These are phyloP conservation scores for Spodoptera picta DNA, from an alignment of 2,888 invertebrate species.

Conservation along the genomic window DNA sequence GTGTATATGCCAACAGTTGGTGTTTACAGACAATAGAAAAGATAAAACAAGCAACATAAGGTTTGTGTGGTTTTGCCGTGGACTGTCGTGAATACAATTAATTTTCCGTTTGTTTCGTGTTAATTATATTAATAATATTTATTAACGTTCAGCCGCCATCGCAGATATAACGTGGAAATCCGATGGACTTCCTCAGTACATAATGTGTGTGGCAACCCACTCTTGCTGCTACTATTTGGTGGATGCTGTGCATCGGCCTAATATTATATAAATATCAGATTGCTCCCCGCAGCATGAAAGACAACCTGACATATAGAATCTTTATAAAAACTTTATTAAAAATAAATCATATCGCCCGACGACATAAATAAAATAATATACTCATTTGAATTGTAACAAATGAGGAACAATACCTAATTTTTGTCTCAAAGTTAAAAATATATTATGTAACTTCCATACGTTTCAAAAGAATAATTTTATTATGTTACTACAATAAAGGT, in stretches of 20 bases:
- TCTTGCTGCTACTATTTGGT: background rate
- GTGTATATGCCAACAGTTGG: background rate
- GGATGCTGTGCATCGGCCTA: conserved; percentile 10
- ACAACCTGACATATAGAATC: conserved; percentile 10
- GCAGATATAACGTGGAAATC: no score
- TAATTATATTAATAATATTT: conserved; percentile 1
- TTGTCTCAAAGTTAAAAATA: conserved; percentile 8
- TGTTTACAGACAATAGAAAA: background rate
- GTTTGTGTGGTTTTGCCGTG: conserved; percentile 15
- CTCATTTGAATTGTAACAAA: conserved; percentile 19
- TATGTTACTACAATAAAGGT: no score
- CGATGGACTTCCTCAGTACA: background rate
- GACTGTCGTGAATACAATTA: conserved; percentile 6
- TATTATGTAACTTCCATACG: conserved; percentile 17
- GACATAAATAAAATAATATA: conserved; percentile 16
- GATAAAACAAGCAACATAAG: background rate
- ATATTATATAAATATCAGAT: background rate
- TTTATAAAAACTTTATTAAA: conserved; percentile 6
- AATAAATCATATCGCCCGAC: conserved; percentile 13
- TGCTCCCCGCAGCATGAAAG: background rate
- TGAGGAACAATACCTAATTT: conserved; percentile 27
- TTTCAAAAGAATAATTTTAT: no score
- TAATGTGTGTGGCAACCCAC: background rate
- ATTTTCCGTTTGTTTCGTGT: conserved; percentile 9
- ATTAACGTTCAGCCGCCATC: no score